Base-by-base conservation (phyloP, 1,140 invertebrate species). In the Macrotrachela quadricornifera region DNA sequence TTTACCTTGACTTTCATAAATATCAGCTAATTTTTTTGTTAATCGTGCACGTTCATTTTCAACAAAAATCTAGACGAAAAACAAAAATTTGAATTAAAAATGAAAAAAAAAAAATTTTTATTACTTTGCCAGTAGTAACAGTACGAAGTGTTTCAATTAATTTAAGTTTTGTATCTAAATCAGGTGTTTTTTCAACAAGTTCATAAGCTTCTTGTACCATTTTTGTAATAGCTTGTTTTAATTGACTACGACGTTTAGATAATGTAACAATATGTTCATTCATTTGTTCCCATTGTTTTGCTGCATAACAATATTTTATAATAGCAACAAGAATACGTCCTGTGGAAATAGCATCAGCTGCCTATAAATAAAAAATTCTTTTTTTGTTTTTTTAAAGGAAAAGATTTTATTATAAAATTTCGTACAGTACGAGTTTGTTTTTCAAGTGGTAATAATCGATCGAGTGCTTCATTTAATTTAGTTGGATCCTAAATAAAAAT, bases 41-140 rank as follows among this genome's bases (percentile, higher is more conserved):
- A 99, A 72, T 47, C 92, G 75, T 41, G 94, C 94, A 64, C 94
- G 74, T 71, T 99, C 92, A 36, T 95, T 88, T 77, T 99, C 94
- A 8, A 99, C 92, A 70, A 99, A 97, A 57, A 99, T 99, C 72
- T 30, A 30, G 21, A n/a, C n/a, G n/a, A n/a, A n/a, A n/a, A n/a
- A n/a, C n/a, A n/a, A n/a, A n/a, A n/a, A n/a, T n/a, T n/a, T n/a
- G n/a, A n/a, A n/a, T n/a, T n/a, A n/a, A n/a, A n/a, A n/a, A n/a
- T n/a, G n/a, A n/a, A n/a, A n/a, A n/a, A n/a, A n/a, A n/a, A n/a
- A n/a, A 30, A 4, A 2, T 30, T 30, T 30, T 30, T 30, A 2
- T 30, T 30, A 30, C 21, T 30, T 99, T 96, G 62, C 92, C 92
- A 71, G 91, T 88, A 6, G 90, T 97, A 0, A 97, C 90, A 36